Conservation (phyloP, 2,888 invertebrate genomes). For the Atrina japonica region DNA sequence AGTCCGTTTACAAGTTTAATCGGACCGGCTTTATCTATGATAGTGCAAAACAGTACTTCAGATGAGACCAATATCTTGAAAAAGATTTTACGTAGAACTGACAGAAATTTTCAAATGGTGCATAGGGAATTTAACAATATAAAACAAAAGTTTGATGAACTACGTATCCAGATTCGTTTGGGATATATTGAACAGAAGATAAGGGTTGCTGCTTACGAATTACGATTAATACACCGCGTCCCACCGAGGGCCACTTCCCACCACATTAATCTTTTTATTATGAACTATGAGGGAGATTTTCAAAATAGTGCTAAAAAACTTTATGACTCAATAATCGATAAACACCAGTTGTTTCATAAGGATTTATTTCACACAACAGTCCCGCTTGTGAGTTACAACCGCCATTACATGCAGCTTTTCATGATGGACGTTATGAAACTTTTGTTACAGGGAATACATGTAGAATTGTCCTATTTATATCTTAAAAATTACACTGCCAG, state of each 20-base stretch:
- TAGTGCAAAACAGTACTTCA: not conserved
- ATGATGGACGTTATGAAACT: slow-evolving; percentile 21
- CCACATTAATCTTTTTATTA: slow-evolving; percentile 9
- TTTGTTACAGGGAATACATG: slow-evolving; percentile 17
- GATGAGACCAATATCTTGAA: not conserved
- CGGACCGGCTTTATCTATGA: slow-evolving; percentile 4
- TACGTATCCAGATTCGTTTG: slow-evolving; percentile 13
- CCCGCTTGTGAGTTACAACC: slow-evolving; percentile 14
- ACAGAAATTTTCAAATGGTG: too few species aligned
- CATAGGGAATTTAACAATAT: slow-evolving; percentile 6
- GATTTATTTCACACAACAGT: slow-evolving; percentile 12
- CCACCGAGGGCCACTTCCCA: slow-evolving; percentile 2
- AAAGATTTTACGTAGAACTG: too few species aligned
- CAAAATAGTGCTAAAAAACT: slow-evolving; percentile 30
- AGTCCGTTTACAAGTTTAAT: not conserved
- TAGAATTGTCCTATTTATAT: slow-evolving; percentile 23
- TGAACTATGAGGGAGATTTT: slow-evolving; percentile 25
- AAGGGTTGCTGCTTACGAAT: slow-evolving; percentile 16
- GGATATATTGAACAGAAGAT: slow-evolving; percentile 25
- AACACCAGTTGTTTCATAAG: slow-evolving; percentile 15
- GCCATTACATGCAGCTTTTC: slow-evolving; percentile 16
- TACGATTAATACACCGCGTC: slow-evolving; percentile 10
- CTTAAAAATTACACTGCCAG: slow-evolving; percentile 14
- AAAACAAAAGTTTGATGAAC: slow-evolving; percentile 16
- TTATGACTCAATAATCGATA: slow-evolving; percentile 5